Evolutionary conservation across 2,113 vertebrate species (phyloP).

Genomic region (Miniopterus natalensis): DNA sequence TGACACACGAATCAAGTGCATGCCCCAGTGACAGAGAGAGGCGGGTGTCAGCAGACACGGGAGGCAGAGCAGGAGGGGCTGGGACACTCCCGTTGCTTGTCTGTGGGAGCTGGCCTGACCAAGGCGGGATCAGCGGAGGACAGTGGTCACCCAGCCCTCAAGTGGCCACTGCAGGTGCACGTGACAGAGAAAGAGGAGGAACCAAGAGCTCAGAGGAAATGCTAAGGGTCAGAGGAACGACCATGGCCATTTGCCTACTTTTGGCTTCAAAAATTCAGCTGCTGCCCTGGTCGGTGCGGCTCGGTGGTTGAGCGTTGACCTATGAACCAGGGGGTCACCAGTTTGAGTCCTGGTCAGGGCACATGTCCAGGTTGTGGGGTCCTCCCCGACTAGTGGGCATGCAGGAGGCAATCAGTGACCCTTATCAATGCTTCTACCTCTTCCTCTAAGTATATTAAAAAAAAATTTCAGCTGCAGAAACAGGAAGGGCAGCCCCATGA

Average conservation of each 20-base stretch:
- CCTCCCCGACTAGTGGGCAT: no score
- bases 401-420: no score
- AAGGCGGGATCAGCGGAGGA: accelerated
- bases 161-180: accelerated
- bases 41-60: neutral
- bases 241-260: accelerated
- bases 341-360: no score
- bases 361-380: no score
- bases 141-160: accelerated
- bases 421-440: no score
- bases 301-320: no score
- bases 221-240: accelerated
- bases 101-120: neutral
- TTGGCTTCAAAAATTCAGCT: accelerated
- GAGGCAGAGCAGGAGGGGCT: no score
- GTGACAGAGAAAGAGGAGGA: accelerated
- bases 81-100: accelerated
- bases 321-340: no score
- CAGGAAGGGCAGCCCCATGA: accelerated
- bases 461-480: accelerated
- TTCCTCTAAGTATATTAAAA: no score
- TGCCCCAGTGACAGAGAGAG: accelerated
- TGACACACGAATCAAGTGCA: accelerated
- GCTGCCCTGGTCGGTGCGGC: no score
- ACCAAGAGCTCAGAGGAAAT: accelerated